Evolutionary conservation across 2,113 vertebrate genomes (phyloP), one percentile per base, ranked within the genome.

Genomic region (Leptosomus discolor): DNA sequence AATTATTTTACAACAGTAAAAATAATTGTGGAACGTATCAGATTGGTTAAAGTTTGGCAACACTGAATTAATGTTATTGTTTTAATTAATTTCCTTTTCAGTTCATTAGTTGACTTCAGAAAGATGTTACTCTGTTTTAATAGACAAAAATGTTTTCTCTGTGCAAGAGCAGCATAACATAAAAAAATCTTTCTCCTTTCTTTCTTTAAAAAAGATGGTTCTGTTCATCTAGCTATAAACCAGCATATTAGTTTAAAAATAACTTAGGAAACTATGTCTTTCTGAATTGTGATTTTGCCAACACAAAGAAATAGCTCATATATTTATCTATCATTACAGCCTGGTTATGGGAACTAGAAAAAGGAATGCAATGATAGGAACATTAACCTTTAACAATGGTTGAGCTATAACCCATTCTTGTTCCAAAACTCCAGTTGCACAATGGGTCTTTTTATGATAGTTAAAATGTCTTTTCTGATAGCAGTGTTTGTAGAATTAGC

Each of bases 201-300:
- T 96, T 85, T 56, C 36, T 23, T 90, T 70, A 46, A 92, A 95
- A 96, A 90, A 90, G 56, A 86, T 79, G 70, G 79, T 89, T 97
- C 96, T 96, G 92, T 96, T 95, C 73, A 85, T 96, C 85, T 92
- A 97, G 97, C 84, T 70, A 86, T 94, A 94, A 95, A 93, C 56
- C 92, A 97, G 95, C 41, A 75, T 75, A 94, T 93, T 92, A 94
- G 87, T 88, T 96, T 95, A 97, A 98, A 98, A 98, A 97, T 97
- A 97, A 95, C 94, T 81, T 97, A 94, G 96, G 94, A 97, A 97
- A 97, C 65, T 82, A 97, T 98, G 96, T 90, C 96, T 97, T 97
- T 95, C 96, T 97, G 91, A 96, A 96, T 80, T 97, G 95, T 92
- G 86, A 95, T 95, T 96, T 97, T 97, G 96, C 96, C 97, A 98